Evolutionary conservation across 2,797 vertebrate genomes (phyloP).

Genomic region (Cyprinella venusta): DNA sequence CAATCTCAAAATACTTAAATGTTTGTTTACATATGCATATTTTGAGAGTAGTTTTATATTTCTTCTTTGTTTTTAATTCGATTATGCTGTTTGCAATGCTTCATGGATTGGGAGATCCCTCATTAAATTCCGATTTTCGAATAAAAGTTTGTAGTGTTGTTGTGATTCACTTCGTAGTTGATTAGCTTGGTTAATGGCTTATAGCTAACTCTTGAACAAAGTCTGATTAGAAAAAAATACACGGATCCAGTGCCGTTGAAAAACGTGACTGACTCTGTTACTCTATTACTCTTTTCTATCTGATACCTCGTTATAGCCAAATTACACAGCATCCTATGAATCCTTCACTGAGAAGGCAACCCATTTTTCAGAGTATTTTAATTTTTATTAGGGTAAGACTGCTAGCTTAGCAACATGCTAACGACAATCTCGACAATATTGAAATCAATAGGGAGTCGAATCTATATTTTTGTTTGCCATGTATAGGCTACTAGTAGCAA

Average conservation of each 20-base stretch:
- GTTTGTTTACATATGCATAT: not conserved
- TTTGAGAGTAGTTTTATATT: not conserved
- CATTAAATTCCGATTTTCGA: too few relatives aligned
- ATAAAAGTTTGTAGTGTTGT: too few relatives aligned
- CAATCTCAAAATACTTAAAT: not conserved
- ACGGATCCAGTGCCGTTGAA: too few relatives aligned
- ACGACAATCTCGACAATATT: not conserved
- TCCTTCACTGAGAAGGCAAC: too few relatives aligned
- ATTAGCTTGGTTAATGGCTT: too few relatives aligned
- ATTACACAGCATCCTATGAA: not conserved
- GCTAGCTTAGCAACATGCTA: not conserved
- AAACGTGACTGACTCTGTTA: too few relatives aligned
- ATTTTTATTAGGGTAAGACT: not conserved
- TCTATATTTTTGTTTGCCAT: not conserved
- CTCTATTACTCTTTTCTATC: not conserved
- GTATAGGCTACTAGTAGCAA: not conserved
- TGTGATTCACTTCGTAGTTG: too few relatives aligned
- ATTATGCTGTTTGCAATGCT: too few relatives aligned
- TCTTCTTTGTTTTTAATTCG: too few relatives aligned
- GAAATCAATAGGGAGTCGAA: not conserved
- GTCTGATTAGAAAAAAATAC: too few relatives aligned
- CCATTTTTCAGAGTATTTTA: not conserved
- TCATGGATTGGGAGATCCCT: too few relatives aligned
- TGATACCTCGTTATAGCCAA: not conserved
- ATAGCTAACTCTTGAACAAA: too few relatives aligned